phyloP scores from a whole-genome alignment of 2,888 invertebrate genomes.

The Epistrophe grossulariae region DNA sequence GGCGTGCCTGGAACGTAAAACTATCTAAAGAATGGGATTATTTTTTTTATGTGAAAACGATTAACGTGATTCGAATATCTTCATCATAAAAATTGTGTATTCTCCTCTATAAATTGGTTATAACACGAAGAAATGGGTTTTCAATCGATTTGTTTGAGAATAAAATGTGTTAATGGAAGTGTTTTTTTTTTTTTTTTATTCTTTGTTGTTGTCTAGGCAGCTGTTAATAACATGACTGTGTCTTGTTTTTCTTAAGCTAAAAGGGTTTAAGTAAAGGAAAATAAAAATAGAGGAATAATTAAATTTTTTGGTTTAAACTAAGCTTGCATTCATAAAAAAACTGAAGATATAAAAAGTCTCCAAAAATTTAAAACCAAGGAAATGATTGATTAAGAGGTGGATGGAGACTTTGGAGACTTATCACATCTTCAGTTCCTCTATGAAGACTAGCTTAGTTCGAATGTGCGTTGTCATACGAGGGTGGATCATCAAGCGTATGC shows the following conservation, averaged over 20 bases:
- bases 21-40: slow-evolving; percentile 18
- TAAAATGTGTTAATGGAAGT: slow-evolving; percentile 20
- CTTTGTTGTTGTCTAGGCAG: slow-evolving; percentile 5
- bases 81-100: slow-evolving; percentile 5
- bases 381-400: no score
- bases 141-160: slow-evolving; percentile 5
- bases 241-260: neutral
- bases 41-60: slow-evolving; percentile 42
- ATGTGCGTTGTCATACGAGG: no score
- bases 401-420: no score
- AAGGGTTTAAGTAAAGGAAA: neutral
- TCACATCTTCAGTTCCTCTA: no score
- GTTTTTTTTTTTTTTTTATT: neutral
- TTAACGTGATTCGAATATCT: slow-evolving; percentile 53
- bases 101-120: slow-evolving; percentile 8
- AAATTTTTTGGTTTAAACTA: no score
- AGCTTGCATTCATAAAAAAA: no score
- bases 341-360: no score
- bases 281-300: neutral
- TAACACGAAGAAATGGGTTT: slow-evolving; percentile 33
- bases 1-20: slow-evolving; percentile 23
- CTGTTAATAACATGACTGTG: neutral
- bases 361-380: no score
- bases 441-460: no score
- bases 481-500: no score